Base-by-base conservation (phyloP, 2,888 invertebrate genomes). In the Lottia scabra region DNA sequence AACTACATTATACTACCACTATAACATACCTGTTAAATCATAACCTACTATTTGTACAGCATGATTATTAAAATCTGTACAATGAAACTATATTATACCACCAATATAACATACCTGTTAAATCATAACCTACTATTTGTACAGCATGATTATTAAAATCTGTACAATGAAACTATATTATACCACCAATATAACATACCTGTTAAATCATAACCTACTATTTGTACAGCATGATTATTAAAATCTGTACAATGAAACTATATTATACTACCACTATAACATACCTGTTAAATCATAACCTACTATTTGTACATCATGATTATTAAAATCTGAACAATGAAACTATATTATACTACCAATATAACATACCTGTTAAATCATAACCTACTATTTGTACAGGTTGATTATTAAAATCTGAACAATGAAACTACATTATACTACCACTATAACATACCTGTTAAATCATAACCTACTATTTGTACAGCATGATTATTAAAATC, bases 221-320 rank as follows among this genome's bases (percentile, higher is more conserved):
- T 85, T 87, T 95, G 93, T 0, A 95, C 95, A 0, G 95, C 95
- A 85, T 96, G 96, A 88, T 96, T 95, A n/a, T 94, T 88, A 62
- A 91, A 69, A 2, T 92, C 92, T 70, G 93, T 92, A 91, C 96
- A 96, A 84, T 95, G 94, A 85, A 92, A 94, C 86, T 95, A 94
- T 84, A 96, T 94, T 46, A 95, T 92, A 0, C 96, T 96, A 0
- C 95, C 95, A 12, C 95, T 90, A 87, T 96, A 96, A n/a, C n/a
- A n/a, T n/a, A n/a, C n/a, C n/a, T n/a, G n/a, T n/a, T n/a, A n/a
- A 89, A 85, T 96, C 94, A 87, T 96, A 96, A 0, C 96, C 96
- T 0, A 96, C 93, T 68, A 96, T 85, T 87, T 95, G 93, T 0
- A 95, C 95, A 0, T 95, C 95, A 85, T 96, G 96, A 88, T 96